A percentile compares a stretch with the other conserved stretches of the same genome.
These are phyloP conservation scores for Canis aureus DNA, from an alignment of 2,113 vertebrate genomes.

Conservation along the genomic window DNA sequence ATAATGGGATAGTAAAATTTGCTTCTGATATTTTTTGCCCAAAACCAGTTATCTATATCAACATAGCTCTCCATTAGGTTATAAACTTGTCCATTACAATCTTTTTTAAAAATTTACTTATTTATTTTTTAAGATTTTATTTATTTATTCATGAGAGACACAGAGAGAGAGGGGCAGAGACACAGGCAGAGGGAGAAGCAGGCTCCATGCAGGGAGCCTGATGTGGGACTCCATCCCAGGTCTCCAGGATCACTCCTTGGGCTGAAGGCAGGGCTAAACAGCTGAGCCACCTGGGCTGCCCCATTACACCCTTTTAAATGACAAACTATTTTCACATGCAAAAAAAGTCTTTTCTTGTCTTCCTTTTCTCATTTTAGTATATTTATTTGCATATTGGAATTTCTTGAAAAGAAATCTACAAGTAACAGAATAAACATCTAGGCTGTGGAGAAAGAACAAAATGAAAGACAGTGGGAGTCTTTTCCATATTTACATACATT, in stretches of 20 bases:
- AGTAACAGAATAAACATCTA: neutral
- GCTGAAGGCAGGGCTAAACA: too few relatives aligned
- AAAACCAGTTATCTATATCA: neutral
- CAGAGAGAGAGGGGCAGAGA: too few relatives aligned
- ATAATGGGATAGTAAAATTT: neutral
- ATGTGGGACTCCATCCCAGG: too few relatives aligned
- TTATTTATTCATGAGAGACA: too few relatives aligned
- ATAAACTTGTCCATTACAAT: neutral
- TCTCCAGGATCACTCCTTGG: too few relatives aligned
- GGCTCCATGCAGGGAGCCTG: too few relatives aligned
- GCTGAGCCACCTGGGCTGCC: too few relatives aligned
- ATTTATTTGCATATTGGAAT: neutral
- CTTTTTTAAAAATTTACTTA: neutral
- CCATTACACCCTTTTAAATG: neutral
- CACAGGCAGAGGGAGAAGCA: too few relatives aligned
- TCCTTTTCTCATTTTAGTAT: neutral
- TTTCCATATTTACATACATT: neutral
- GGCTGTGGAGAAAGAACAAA: neutral
- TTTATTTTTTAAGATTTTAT: too few relatives aligned
- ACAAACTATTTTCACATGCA: neutral
- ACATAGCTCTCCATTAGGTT: neutral
- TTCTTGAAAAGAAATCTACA: neutral
- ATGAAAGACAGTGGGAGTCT: neutral
- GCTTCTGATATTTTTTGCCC: neutral
- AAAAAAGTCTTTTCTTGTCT: neutral